Evolutionary conservation across 2,888 invertebrate species (phyloP), one percentile per base, ranked within the genome.

Genomic region (Eulithis testata): DNA sequence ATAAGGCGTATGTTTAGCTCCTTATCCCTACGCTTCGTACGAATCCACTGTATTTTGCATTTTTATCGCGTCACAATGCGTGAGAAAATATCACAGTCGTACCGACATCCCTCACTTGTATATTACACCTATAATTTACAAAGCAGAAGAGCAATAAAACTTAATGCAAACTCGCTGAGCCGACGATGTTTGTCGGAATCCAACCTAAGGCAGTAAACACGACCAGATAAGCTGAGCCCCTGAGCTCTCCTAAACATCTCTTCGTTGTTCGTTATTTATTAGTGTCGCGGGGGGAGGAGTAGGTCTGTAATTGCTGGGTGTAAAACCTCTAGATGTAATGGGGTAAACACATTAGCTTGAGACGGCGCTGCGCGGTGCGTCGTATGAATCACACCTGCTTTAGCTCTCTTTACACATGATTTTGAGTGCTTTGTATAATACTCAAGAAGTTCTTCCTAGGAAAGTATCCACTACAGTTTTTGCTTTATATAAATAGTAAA

Each of bases 101-200:
- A 76, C 78, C 71, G 72, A 72, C 73, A 72, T 73, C 75, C 73
- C 70, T 74, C 75, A 73, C 74, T 79, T 78, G 76, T 86, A 87
- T 85, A 89, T 87, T 83, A 86, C 84, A 83, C 82, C 81, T 85
- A 88, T 87, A 89, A 89, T 90, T 89, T 87, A 87, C 85, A 87
- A 86, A 83, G 84, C 83, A 83, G 82, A 86, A 85, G 88, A 89
- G 89, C 86, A 87, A 89, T 90, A 90, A 91, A 91, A 91, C 90
- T 90, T 90, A 88, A 90, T 87, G 87, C 85, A 86, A 87, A 86
- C 86, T 83, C 85, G 81, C 81, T 82, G 83, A 82, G 77, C 85
- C 79, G 76, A 78, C 85, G 82, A 79, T 89, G 88, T 90, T 90
- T 88, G 88, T 85, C 83, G 86, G 87, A 88, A 88, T 89, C 86